Evolutionary conservation across 2,888 invertebrate species (phyloP).

Genomic region (Thyatira batis): DNA sequence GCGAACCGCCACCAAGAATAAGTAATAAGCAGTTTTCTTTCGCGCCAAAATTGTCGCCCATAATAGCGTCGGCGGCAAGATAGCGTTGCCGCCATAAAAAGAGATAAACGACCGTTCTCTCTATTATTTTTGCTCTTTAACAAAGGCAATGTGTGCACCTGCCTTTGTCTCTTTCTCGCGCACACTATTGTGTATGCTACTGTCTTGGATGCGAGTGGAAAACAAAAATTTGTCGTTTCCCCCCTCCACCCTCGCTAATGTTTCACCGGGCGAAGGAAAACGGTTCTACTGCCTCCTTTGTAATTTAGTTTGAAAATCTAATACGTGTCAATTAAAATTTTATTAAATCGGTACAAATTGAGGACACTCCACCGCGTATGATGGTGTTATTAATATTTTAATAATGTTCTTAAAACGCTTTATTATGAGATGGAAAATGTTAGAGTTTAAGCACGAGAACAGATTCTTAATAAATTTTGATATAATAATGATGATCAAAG

Average conservation of each 20-base stretch:
- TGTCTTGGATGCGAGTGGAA: conserved; percentile 67
- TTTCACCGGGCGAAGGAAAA: conserved; percentile 64
- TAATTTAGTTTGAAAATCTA: conserved; percentile 76
- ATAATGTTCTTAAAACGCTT: conserved; percentile 46
- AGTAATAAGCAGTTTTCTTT: conserved; percentile 83
- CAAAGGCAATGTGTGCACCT: conserved; percentile 80
- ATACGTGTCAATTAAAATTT: conserved; percentile 80
- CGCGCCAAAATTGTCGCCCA: conserved; percentile 82
- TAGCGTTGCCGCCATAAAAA: conserved; percentile 80
- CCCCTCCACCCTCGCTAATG: conserved; percentile 75
- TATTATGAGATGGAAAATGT: conserved; percentile 17
- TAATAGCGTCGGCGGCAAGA: conserved; percentile 78
- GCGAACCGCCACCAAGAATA: conserved; percentile 73
- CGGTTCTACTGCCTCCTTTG: conserved; percentile 67
- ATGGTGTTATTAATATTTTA: conserved; percentile 69
- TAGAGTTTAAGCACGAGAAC: not conserved
- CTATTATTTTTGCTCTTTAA: conserved; percentile 82
- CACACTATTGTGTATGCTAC: conserved; percentile 32
- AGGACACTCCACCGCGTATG: conserved; percentile 59
- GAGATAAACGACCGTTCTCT: conserved; percentile 82
- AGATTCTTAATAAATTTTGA: not conserved
- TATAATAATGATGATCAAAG: not conserved
- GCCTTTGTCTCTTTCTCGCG: conserved; percentile 69
- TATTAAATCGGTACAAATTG: conserved; percentile 66
- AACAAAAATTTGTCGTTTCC: conserved; percentile 76